These are phyloP conservation scores for Limanda limanda DNA, from an alignment of 2,113 vertebrate species.

Conservation along the genomic window DNA sequence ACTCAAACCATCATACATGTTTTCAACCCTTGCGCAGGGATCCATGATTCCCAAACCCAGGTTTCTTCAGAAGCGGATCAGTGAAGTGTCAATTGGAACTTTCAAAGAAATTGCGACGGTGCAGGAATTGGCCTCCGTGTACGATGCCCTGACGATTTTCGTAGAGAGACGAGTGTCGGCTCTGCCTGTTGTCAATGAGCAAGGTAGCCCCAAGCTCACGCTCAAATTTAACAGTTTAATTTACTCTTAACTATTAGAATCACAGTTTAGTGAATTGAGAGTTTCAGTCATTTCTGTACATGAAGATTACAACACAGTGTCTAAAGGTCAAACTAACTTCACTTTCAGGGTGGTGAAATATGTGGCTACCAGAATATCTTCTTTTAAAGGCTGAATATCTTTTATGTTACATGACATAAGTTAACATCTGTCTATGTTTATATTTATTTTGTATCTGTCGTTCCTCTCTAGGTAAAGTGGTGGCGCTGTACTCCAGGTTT, in stretches of 20 bases:
- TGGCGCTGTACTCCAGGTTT: constrained; percentile 95
- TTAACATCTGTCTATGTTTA: no score
- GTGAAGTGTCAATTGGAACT: constrained; percentile 90
- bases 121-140: constrained; percentile 85
- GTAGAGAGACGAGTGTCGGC: constrained; percentile 94
- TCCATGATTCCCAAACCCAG: constrained; percentile 88
- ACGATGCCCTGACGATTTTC: constrained; percentile 89
- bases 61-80: constrained; percentile 89
- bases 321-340: no score
- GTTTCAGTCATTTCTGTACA: no score
- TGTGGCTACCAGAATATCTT: no score
- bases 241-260: neutral
- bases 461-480: constrained; percentile 86
- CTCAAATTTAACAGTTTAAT: neutral
- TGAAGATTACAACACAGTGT: no score
- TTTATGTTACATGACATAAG: no score
- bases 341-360: no score
- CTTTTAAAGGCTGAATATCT: no score
- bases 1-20: no score
- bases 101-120: constrained; percentile 90
- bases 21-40: constrained; percentile 74
- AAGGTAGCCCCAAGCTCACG: constrained; percentile 74
- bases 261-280: no score
- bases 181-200: constrained; percentile 89
- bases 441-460: neutral